Conservation (phyloP, 2,797 vertebrate species). For the Australoheros facetus region DNA sequence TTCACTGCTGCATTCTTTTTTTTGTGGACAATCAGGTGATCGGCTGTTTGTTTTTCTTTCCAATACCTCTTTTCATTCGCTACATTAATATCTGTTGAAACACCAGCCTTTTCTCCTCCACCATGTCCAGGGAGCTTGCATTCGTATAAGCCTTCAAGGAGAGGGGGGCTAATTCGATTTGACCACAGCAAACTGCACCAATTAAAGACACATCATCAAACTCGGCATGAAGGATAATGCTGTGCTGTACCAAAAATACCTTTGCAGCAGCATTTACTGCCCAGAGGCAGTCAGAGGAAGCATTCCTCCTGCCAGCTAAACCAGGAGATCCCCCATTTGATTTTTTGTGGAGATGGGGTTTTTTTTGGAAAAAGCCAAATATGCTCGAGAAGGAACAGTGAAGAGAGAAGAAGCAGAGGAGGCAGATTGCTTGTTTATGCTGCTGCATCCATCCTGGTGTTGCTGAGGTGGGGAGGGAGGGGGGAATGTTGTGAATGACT, state of each 20-base stretch:
- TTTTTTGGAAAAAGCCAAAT: conserved; percentile 48
- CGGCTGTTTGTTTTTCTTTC: conserved; percentile 25
- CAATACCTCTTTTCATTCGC: conserved; percentile 22
- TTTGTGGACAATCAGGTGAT: conserved; percentile 25
- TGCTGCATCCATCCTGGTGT: conserved; percentile 54
- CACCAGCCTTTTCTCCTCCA: conserved; percentile 2
- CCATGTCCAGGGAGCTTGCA: conserved; percentile 2
- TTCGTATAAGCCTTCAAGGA: conserved; percentile 45
- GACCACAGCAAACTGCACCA: conserved; percentile 62
- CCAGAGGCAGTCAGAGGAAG: conserved; percentile 53
- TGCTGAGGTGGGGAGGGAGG: conserved; percentile 21
- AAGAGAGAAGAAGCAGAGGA: conserved; percentile 32
- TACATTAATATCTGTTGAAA: conserved; percentile 8
- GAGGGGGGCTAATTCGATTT: conserved; percentile 58
- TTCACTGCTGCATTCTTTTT: conserved; percentile 50
- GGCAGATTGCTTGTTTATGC: conserved; percentile 49
- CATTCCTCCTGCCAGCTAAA: conserved; percentile 41
- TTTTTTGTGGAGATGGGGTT: conserved; percentile 39
- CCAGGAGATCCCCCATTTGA: conserved; percentile 55
- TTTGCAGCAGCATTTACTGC: conserved; percentile 63
- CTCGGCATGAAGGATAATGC: conserved; percentile 45
- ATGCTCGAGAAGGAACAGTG: conserved; percentile 29
- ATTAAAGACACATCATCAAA: conserved; percentile 68
- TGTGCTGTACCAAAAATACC: conserved; percentile 66
- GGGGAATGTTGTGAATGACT: conserved; percentile 67